Evolutionary conservation across 1,140 invertebrate genomes (phyloP).

Genomic region (Globodera rostochiensis): DNA sequence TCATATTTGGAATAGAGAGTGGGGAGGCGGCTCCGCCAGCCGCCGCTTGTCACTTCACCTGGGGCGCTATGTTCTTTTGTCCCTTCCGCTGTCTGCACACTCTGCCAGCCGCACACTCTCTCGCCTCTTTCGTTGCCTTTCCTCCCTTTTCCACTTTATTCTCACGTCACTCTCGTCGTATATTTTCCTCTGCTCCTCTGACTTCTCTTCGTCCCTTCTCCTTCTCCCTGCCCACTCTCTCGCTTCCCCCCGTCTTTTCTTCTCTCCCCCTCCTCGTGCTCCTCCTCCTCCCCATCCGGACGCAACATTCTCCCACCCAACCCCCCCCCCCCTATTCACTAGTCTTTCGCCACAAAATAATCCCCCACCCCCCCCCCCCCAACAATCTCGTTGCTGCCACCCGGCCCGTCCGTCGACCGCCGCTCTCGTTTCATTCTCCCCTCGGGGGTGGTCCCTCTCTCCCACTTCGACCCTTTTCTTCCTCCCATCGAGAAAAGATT

Average conservation of each 20-base stretch:
- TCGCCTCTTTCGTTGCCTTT: too few relatives aligned
- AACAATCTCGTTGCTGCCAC: constrained; percentile 2
- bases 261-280: neutral
- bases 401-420: constrained; percentile 9
- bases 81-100: too few relatives aligned
- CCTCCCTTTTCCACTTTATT: neutral
- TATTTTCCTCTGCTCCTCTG: neutral
- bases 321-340: neutral
- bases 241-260: neutral
- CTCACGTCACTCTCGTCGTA: neutral
- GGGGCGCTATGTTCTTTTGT: too few relatives aligned
- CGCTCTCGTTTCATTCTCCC: constrained; percentile 6
- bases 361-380: neutral
- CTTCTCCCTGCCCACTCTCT: neutral
- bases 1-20: neutral
- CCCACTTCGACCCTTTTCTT: neutral
- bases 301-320: constrained; percentile 14
- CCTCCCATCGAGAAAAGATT: neutral
- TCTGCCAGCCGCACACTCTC: too few relatives aligned
- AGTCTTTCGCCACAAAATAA: constrained; percentile 11
- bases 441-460: constrained; percentile 13
- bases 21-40: neutral
- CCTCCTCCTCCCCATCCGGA: neutral
- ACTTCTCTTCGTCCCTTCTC: neutral
- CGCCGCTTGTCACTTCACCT: neutral